Evolutionary conservation across 2,797 vertebrate species (phyloP).

Genomic region (Macropus fuliginosus): DNA sequence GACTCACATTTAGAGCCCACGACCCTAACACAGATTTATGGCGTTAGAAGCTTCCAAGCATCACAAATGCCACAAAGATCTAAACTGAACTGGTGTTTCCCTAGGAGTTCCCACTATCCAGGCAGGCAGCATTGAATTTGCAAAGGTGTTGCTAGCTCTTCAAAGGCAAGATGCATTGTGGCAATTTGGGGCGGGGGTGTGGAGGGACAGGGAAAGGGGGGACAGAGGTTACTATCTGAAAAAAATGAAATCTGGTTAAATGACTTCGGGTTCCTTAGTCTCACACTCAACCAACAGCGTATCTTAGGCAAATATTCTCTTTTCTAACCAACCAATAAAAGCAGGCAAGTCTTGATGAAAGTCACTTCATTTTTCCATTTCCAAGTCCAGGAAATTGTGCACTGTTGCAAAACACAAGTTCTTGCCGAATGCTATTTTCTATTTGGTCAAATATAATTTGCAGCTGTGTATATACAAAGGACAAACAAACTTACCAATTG

Average conservation of each 20-base stretch:
- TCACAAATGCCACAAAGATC: constrained; percentile 22
- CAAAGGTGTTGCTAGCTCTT: neutral
- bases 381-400: constrained; percentile 48
- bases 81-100: neutral
- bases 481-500: constrained; percentile 60
- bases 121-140: neutral
- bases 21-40: constrained; percentile 23
- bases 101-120: neutral
- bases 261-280: constrained; percentile 26
- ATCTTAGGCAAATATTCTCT: constrained; percentile 29
- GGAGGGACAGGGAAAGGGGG: no score
- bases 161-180: neutral
- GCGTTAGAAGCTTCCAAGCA: neutral
- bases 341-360: constrained; percentile 1
- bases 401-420: constrained; percentile 56
- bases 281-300: constrained; percentile 20
- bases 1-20: constrained; percentile 4
- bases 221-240: neutral
- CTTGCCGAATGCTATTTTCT: constrained; percentile 60
- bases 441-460: constrained; percentile 72
- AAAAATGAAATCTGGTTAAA: constrained; percentile 46
- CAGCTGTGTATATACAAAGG: constrained; percentile 49
- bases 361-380: constrained; percentile 37
- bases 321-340: constrained; percentile 42
- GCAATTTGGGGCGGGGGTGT: neutral